Evolutionary conservation across 2,113 vertebrate genomes (phyloP), one percentile per base, ranked within the genome.

Genomic region (Nibea coibor): DNA sequence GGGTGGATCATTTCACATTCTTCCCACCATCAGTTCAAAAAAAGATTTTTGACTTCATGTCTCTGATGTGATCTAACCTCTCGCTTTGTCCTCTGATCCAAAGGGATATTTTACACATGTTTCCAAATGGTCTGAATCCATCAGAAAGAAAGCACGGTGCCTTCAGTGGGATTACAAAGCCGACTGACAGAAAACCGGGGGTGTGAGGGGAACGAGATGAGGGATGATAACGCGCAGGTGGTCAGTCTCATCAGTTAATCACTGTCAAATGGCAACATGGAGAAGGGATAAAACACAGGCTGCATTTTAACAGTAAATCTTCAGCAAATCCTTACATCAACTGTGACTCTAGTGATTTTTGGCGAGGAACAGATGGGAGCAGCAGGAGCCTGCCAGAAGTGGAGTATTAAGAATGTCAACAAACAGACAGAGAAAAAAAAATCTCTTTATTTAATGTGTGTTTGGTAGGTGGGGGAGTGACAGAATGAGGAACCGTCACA

Each of bases 281-380:
- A 39, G 17, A 28, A 69, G 35, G 10, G 15, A 48, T 24, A 20
- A 50, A 10, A 66, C 69, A 17, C 4, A 8, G 43, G 2, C 48
- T 43, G 50, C 17, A 22, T 57, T 81, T 83, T 71, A 47, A 84
- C 74, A 74, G 72, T 70, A 85, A 75, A 82, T 20, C 77, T 68
- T 79, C 1, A 3, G n/a, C 48, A 80, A 85, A 83, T 77, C 71
- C 71, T 78, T 65, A 59, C 20, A 84, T 85, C 75, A 80, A 72
- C 24, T 20, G 47, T 68, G 51, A 81, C 61, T 65, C n/a, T 2
- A 31, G 69, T 42, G 62, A 54, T 70, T 84, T 67, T 43, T 56
- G 26, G 28, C 9, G 26, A 71, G 62, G 57, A 84, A 71, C 87
- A 93, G 87, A 87, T 89, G 80, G 86, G 50, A 83, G 56, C 77